A percentile compares a stretch with the other conserved stretches of the same genome.
These are phyloP conservation scores for Poecilia velifera DNA, from an alignment of 2,797 vertebrate species.

Conservation along the genomic window DNA sequence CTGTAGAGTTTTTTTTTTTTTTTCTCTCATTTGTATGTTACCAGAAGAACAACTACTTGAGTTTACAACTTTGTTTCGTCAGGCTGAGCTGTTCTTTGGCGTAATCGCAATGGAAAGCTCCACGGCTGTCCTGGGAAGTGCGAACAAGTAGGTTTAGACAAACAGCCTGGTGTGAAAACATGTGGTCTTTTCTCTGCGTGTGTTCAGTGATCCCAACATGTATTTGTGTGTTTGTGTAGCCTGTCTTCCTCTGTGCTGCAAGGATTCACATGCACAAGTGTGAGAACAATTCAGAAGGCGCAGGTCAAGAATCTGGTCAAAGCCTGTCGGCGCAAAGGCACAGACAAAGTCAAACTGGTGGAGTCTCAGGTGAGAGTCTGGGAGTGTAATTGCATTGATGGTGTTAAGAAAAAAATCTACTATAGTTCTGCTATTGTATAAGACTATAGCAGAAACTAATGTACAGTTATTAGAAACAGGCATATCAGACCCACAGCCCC, in stretches of 20 bases:
- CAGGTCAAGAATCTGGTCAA: conserved; percentile 68
- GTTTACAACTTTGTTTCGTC: background rate
- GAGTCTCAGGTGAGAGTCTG: conserved; percentile 76
- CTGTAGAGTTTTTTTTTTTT: background rate
- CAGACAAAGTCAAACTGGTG: conserved; percentile 56
- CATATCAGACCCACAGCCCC: too few species aligned
- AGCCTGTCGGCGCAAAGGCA: conserved; percentile 62
- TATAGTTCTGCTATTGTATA: too few species aligned
- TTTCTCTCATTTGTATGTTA: background rate
- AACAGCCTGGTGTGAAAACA: background rate
- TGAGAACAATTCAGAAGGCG: conserved; percentile 14
- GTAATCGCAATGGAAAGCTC: conserved; percentile 41
- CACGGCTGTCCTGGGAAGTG: conserved; percentile 18
- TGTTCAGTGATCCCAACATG: conserved; percentile 1
- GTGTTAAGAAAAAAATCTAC: background rate
- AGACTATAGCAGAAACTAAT: too few species aligned
- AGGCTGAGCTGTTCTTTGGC: conserved; percentile 78
- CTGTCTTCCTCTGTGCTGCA: conserved; percentile 78
- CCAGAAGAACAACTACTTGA: background rate
- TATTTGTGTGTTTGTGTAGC: conserved; percentile 54
- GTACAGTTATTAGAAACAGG: too few species aligned
- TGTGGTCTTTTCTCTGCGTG: background rate
- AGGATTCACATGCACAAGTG: conserved; percentile 78
- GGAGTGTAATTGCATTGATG: too few species aligned
- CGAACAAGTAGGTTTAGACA: conserved; percentile 62